These are phyloP conservation scores for Brachyhypopomus gauderio DNA, from an alignment of 2,113 vertebrate species.

Conservation along the genomic window DNA sequence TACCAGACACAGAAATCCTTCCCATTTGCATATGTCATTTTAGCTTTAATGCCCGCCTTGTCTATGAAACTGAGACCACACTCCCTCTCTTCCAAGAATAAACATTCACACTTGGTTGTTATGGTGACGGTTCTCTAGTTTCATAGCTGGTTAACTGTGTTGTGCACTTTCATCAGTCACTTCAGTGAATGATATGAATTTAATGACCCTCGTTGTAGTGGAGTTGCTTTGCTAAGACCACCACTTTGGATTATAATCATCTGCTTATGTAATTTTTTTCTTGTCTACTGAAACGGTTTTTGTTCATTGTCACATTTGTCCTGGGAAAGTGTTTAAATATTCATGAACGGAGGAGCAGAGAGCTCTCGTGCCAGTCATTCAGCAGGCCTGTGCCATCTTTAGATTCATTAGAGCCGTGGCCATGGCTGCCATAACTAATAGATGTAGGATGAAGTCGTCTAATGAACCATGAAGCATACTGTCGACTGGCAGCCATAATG, in stretches of 20 bases:
- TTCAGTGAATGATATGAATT: constrained; percentile 12
- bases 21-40: not conserved
- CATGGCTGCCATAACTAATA: constrained; percentile 1
- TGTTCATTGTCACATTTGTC: constrained; percentile 17
- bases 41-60: constrained; percentile 4
- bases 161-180: not conserved
- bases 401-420: not conserved
- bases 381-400: not conserved
- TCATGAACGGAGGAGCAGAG: not conserved
- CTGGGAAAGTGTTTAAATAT: constrained; percentile 26
- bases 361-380: not conserved
- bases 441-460: not conserved
- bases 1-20: not conserved
- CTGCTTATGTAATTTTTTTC: not conserved
- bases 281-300: not conserved
- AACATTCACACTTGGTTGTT: constrained; percentile 47
- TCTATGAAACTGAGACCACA: constrained; percentile 20
- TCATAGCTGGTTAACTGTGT: constrained; percentile 21
- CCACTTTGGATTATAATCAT: not conserved
- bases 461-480: not conserved
- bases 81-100: constrained; percentile 38
- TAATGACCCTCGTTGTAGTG: constrained; percentile 15
- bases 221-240: not conserved
- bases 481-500: not conserved
- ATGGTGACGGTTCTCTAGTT: constrained; percentile 48